phyloP scores from a whole-genome alignment of 2,113 vertebrate genomes.

The Oreotrochilus melanogaster region DNA sequence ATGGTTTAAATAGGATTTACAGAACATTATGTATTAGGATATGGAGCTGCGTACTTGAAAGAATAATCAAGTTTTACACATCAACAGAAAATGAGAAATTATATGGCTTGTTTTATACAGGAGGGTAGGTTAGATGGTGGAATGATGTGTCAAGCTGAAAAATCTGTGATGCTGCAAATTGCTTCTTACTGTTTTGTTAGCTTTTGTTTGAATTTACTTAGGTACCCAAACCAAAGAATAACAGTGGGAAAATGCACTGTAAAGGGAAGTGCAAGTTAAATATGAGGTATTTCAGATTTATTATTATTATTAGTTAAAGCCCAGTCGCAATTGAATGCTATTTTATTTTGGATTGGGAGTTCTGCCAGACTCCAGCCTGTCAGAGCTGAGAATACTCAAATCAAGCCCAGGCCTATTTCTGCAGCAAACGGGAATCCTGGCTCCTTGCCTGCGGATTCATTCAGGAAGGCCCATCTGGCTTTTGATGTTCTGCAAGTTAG shows the following conservation, averaged over 20 bases:
- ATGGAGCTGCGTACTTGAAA: background rate
- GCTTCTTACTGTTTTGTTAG: background rate
- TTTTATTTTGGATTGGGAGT: constrained; percentile 77
- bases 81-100: background rate
- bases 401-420: constrained; percentile 81
- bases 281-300: constrained; percentile 61
- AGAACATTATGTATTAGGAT: background rate
- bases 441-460: constrained; percentile 73
- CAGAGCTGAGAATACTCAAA: constrained; percentile 77
- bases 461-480: constrained; percentile 79
- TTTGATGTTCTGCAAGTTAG: constrained; percentile 76
- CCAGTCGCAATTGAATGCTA: constrained; percentile 71
- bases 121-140: background rate
- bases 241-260: background rate
- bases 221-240: background rate
- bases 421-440: constrained; percentile 73
- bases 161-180: background rate
- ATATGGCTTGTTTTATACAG: background rate
- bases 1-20: background rate
- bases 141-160: background rate
- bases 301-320: constrained; percentile 62
- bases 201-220: background rate
- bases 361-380: constrained; percentile 76
- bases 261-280: background rate
- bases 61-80: background rate